These are phyloP conservation scores for Drosophila prosaltans DNA, from an alignment of 1,140 invertebrate genomes.

Conservation along the genomic window DNA sequence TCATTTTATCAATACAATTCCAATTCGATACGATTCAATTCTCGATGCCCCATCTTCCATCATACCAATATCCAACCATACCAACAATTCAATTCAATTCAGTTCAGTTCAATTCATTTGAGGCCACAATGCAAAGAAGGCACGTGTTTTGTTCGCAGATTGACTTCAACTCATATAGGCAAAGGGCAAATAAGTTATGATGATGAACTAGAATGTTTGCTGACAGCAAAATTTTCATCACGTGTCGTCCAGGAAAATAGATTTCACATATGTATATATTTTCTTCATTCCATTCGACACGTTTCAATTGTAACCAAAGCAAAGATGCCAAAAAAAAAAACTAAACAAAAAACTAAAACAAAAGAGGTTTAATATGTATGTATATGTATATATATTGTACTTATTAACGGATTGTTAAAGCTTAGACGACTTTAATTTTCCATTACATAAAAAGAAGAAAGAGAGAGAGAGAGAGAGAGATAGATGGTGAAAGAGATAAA, in stretches of 20 bases:
- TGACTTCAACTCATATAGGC: slow-evolving; percentile 4
- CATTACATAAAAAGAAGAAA: neutral
- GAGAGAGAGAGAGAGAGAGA: neutral
- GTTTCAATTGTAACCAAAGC: neutral
- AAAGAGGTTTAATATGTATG: neutral
- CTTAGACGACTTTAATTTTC: slow-evolving; percentile 11
- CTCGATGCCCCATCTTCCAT: neutral
- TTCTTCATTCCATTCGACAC: neutral
- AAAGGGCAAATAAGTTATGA: slow-evolving; percentile 3
- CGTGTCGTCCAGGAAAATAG: slow-evolving; percentile 34
- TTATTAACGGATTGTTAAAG: neutral
- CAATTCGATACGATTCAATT: neutral
- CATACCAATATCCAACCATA: neutral
- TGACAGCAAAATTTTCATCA: slow-evolving; percentile 62
- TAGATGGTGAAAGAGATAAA: neutral
- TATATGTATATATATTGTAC: neutral
- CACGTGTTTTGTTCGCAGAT: slow-evolving; percentile 29
- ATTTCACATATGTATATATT: neutral
- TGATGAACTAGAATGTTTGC: slow-evolving; percentile 26
- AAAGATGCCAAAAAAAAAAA: neutral
- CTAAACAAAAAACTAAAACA: neutral
- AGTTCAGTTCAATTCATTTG: slow-evolving; percentile 59
- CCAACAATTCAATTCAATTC: neutral
- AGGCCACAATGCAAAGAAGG: slow-evolving; percentile 12
- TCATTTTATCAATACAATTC: slow-evolving; percentile 7